A percentile compares a stretch with the other conserved stretches of the same genome.
These are phyloP conservation scores for Kradibia gibbosae DNA, from an alignment of 1,140 invertebrate species.

Conservation along the genomic window DNA sequence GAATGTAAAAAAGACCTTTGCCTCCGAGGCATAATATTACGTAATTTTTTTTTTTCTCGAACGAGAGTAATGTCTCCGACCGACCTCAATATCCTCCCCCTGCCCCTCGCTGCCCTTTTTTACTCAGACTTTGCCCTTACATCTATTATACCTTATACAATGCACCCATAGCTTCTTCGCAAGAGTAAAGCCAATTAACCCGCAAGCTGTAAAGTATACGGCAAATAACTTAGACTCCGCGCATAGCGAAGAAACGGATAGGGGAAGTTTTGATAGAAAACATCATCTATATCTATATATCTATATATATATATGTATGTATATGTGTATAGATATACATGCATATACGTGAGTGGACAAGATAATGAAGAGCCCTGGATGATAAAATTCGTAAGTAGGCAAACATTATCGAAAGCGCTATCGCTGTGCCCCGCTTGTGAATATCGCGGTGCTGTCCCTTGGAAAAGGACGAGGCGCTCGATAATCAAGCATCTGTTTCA, in stretches of 20 bases:
- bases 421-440: too few relatives aligned
- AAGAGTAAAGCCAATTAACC: constrained; percentile 32
- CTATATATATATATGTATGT: too few relatives aligned
- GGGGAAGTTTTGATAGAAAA: background rate
- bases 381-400: too few relatives aligned
- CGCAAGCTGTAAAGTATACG: constrained; percentile 7
- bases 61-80: background rate
- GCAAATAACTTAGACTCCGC: constrained; percentile 5
- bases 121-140: background rate
- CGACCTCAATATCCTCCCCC: background rate
- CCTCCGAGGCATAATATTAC: background rate
- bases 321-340: too few relatives aligned
- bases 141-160: background rate
- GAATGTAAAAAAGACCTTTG: background rate
- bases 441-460: too few relatives aligned
- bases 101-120: background rate
- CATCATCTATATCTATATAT: background rate
- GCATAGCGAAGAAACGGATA: background rate
- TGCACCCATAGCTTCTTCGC: background rate
- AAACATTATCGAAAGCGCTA: too few relatives aligned
- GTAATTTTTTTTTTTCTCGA: constrained; percentile 36
- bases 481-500: too few relatives aligned
- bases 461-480: too few relatives aligned
- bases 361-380: too few relatives aligned
- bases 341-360: too few relatives aligned